Conservation (phyloP, 2,888 invertebrate species). For the Loripinus fragilis region DNA sequence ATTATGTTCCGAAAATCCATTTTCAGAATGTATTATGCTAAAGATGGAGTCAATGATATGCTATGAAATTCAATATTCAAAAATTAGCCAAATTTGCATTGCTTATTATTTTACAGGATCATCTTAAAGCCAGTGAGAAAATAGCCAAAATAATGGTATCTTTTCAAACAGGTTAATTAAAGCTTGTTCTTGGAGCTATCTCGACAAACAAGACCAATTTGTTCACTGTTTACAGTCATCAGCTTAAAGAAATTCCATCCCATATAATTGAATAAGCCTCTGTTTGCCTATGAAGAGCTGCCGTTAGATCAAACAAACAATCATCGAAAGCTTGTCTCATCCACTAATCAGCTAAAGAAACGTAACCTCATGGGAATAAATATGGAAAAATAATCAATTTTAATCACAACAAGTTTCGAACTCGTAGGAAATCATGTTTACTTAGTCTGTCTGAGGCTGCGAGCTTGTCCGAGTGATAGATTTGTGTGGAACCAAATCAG, state of each 20-base stretch:
- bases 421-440: slow-evolving; percentile 72
- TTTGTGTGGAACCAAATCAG: slow-evolving; percentile 56
- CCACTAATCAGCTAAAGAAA: slow-evolving; percentile 64
- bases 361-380: slow-evolving; percentile 67
- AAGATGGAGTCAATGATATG: background rate
- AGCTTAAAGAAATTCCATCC: slow-evolving; percentile 75
- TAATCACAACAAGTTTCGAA: slow-evolving; percentile 74
- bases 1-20: no score
- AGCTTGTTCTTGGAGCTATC: slow-evolving; percentile 63
- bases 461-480: slow-evolving; percentile 53
- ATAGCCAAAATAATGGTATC: slow-evolving; percentile 6
- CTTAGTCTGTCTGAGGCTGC: slow-evolving; percentile 57
- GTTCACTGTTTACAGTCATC: slow-evolving; percentile 66
- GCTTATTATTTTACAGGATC: background rate
- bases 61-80: background rate
- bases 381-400: slow-evolving; percentile 74
- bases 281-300: slow-evolving; percentile 70
- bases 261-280: slow-evolving; percentile 74
- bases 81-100: background rate
- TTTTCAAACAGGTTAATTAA: slow-evolving; percentile 66
- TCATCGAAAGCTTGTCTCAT: slow-evolving; percentile 69
- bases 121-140: slow-evolving; percentile 5
- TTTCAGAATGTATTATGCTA: no score
- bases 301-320: slow-evolving; percentile 66
- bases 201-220: slow-evolving; percentile 68